These are phyloP conservation scores for Matsumurasca onukii DNA, from an alignment of 1,140 invertebrate species.

Conservation along the genomic window DNA sequence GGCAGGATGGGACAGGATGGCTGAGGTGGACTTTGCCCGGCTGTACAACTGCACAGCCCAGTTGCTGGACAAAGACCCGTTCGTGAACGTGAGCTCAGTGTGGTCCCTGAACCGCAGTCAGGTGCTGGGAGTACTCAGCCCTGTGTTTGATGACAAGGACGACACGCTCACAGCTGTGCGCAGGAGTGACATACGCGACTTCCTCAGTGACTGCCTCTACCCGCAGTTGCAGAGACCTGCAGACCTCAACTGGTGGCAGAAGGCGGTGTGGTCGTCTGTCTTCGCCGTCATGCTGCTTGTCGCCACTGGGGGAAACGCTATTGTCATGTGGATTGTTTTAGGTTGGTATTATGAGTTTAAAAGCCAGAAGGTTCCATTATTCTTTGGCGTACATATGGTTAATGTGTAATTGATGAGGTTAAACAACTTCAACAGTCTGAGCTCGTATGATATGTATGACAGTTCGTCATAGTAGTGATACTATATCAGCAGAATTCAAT, in stretches of 20 bases:
- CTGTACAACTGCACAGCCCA: slow-evolving; percentile 46
- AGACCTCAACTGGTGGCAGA: slow-evolving; percentile 58
- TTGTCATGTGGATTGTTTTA: slow-evolving; percentile 88
- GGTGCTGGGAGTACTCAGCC: slow-evolving; percentile 38
- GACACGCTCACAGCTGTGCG: slow-evolving; percentile 38
- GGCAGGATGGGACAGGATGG: slow-evolving; percentile 40
- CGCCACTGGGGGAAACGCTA: slow-evolving; percentile 77
- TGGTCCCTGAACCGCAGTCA: slow-evolving; percentile 41
- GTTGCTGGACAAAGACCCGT: slow-evolving; percentile 34
- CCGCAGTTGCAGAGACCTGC: slow-evolving; percentile 44
- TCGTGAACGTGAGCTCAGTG: slow-evolving; percentile 37
- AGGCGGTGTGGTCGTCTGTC: slow-evolving; percentile 66
- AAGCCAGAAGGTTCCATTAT: no score
- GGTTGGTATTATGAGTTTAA: no score
- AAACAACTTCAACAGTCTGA: no score
- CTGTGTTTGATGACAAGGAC: slow-evolving; percentile 16
- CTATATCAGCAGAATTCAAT: no score
- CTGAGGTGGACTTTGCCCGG: slow-evolving; percentile 32
- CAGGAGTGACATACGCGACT: slow-evolving; percentile 38
- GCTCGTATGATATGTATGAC: no score
- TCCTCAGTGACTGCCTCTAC: slow-evolving; percentile 44
- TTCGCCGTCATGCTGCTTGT: slow-evolving; percentile 74
- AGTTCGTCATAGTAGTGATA: no score
- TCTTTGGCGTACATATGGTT: no score
- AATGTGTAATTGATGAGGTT: no score